Base-by-base conservation (phyloP, 2,797 vertebrate genomes). In the Hylomyscus alleni region DNA sequence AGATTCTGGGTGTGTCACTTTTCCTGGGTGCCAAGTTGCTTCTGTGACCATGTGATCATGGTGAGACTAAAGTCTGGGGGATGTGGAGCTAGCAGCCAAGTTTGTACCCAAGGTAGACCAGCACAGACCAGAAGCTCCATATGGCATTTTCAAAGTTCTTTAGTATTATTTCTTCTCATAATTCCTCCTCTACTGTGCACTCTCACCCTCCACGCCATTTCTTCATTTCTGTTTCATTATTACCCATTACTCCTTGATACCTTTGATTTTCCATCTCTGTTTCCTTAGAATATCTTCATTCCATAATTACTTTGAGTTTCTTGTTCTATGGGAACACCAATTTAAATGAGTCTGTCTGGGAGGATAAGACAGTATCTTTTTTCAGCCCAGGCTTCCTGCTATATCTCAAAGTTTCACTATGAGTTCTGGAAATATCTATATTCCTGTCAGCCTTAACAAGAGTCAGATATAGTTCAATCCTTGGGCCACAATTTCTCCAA, bases 231-330 rank as follows among this genome's bases (percentile, higher is more conserved):
- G n/a, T n/a, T n/a, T n/a, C n/a, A n/a, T n/a, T n/a, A n/a, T n/a
- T n/a, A n/a, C n/a, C n/a, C n/a, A n/a, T 54, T n/a, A 69, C 34
- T 69, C 9, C 6, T n/a, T 69, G 4, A n/a, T 69, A n/a, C 15
- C 67, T n/a, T 17, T 0, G 2, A 17, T 69, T 31, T 69, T 15
- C 15, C 14, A 8, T n/a, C 6, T n/a, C 14, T 10, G 0, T n/a
- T 15, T n/a, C 15, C 67, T 69, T 69, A 14, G 34, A 69, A 17
- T n/a, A 5, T 69, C 6, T 69, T 69, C 67, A n/a, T 15, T 17
- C 34, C 34, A 29, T 14, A 69, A 15, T 69, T 6, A n/a, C 34
- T n/a, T n/a, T n/a, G n/a, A n/a, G 14, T 69, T 69, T 19, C 60
- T 69, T n/a, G 14, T 69, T 69, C 67, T 69, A 19, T 17, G 2